These are phyloP conservation scores for Euphydryas editha DNA, from an alignment of 2,888 invertebrate species.

Conservation along the genomic window DNA sequence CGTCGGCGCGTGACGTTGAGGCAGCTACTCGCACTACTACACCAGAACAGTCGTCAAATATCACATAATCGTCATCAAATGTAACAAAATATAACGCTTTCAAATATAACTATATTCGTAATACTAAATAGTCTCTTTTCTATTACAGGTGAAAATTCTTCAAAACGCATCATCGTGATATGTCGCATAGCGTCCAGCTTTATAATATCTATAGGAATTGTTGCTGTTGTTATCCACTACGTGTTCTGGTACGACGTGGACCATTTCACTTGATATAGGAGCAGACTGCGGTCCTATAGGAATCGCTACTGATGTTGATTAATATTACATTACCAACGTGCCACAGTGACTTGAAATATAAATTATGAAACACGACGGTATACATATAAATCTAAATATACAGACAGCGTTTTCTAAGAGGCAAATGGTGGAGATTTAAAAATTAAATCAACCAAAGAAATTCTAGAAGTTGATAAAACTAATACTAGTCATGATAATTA, in stretches of 20 bases:
- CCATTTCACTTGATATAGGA: slow-evolving; percentile 47
- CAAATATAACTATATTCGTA: no score
- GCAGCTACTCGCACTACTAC: no score
- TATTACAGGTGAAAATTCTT: slow-evolving; percentile 66
- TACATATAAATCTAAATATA: neutral
- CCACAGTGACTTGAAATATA: neutral
- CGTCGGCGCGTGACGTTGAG: no score
- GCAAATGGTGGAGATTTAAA: neutral
- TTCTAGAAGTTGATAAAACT: neutral
- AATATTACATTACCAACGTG: neutral
- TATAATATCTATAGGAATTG: slow-evolving; percentile 50
- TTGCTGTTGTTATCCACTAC: slow-evolving; percentile 52
- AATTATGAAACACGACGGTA: neutral
- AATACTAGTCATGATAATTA: neutral
- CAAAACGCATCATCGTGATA: slow-evolving; percentile 50
- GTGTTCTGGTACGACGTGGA: slow-evolving; percentile 47
- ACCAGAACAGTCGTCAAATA: no score
- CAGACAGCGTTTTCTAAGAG: neutral
- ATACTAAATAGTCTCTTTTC: slow-evolving; percentile 29
- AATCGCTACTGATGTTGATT: neutral
- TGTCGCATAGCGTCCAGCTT: slow-evolving; percentile 56
- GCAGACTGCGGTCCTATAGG: slow-evolving; percentile 11
- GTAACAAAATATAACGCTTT: no score
- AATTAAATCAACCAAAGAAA: neutral
- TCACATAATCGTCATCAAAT: no score